These are phyloP conservation scores for Eudemis profundana DNA, from an alignment of 2,888 invertebrate genomes.

Conservation along the genomic window DNA sequence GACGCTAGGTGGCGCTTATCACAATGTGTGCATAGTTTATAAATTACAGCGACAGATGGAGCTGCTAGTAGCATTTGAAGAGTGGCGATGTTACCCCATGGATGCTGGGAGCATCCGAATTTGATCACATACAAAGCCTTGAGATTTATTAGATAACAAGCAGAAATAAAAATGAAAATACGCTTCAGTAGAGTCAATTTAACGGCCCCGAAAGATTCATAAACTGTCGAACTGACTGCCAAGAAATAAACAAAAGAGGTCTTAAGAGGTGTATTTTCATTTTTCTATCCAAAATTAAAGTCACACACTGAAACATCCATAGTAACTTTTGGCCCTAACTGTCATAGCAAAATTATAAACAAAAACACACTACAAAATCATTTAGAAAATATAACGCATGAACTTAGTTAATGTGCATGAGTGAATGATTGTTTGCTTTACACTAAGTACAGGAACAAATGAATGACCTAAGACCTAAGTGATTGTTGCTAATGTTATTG, in stretches of 20 bases:
- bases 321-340: conserved; percentile 17
- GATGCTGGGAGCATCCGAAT: conserved; percentile 41
- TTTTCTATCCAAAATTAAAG: conserved; percentile 19
- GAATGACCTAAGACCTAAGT: no score
- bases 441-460: no score
- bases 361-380: conserved; percentile 22
- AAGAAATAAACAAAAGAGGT: no score
- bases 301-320: conserved; percentile 1
- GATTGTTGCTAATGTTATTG: neutral
- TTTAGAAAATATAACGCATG: conserved; percentile 21
- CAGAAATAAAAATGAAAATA: conserved; percentile 32
- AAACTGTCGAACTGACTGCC: no score
- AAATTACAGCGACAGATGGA: conserved; percentile 68
- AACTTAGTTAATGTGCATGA: conserved; percentile 13
- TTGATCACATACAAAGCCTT: conserved; percentile 48
- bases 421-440: conserved; percentile 14
- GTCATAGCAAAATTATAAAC: conserved; percentile 36
- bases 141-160: conserved; percentile 37
- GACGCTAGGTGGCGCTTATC: conserved; percentile 77
- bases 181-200: no score
- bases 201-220: no score
- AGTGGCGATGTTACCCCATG: conserved; percentile 45
- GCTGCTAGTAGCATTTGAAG: conserved; percentile 55
- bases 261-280: conserved; percentile 17
- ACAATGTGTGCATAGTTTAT: conserved; percentile 67